Base-by-base conservation (phyloP, 1,140 invertebrate species). In the Magallana gigas region DNA sequence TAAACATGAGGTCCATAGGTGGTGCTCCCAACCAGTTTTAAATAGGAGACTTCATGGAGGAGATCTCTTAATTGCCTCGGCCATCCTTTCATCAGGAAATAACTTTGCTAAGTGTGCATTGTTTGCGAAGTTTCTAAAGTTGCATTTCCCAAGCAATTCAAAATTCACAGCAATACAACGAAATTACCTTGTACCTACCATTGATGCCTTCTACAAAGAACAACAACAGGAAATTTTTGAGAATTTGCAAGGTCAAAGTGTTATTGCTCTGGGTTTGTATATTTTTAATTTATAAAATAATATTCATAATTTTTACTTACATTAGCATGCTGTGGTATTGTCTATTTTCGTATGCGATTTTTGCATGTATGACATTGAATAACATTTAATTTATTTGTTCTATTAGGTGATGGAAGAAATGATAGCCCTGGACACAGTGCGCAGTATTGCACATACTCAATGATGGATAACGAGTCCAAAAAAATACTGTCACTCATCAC, bases 21-120 rank as follows among this genome's bases (percentile, higher is more conserved):
- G 85, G 85, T 86, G 85, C 16, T 86, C 85, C 5, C 85, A 86
- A 62, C 85, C 85, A 14, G 36, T 86, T 0, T 14, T 86, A 9
- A 86, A 86, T 57, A 81, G 71, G 29, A 60, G 85, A 29, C 56
- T 86, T 12, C 71, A 82, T 56, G 36, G 71, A 80, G 85, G 76
- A 1, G 85, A 86, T 58, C 48, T 86, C 56, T 23, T 59, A 71
- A 58, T 86, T 29, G n/a, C 76, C 7, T 16, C 85, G 1, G 57
- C 71, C 8, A 81, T 57, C 29, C 7, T 86, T n/a, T 11, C 59
- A 16, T 86, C 85, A 14, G 85, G 85, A 56, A 86, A 62, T 36
- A 81, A 86, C 57, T 86, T 48, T 71, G 64, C 68, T 11, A 86
- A 81, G 36, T 59, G 76, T 9, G 14, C 14, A 16, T 14, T 60